Evolutionary conservation across 2,888 invertebrate genomes (phyloP).

Genomic region (Pherbina coryleti): DNA sequence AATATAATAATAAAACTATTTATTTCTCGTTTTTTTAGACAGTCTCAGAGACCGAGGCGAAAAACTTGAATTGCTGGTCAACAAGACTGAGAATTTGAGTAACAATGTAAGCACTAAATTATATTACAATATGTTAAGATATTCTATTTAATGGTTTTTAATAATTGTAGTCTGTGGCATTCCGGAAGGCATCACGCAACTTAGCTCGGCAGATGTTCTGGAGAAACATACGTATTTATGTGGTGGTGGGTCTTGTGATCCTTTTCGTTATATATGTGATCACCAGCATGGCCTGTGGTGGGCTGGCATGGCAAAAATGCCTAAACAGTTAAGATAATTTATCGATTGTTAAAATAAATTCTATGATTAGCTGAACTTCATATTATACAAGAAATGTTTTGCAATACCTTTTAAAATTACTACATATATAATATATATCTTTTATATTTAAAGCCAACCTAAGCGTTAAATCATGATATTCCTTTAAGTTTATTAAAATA

Average conservation of each 20-base stretch:
- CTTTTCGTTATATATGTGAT: conserved; percentile 85
- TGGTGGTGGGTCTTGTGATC: conserved; percentile 75
- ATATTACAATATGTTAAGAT: neutral
- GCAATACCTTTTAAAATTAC: neutral
- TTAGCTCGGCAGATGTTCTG: conserved; percentile 90
- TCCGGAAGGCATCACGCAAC: conserved; percentile 87
- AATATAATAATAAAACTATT: neutral
- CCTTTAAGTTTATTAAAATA: conserved; percentile 1
- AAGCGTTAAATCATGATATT: conserved; percentile 17
- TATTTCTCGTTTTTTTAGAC: conserved; percentile 73
- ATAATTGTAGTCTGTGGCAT: conserved; percentile 84
- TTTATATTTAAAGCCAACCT: neutral
- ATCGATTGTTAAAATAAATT: neutral
- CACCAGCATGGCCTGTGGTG: conserved; percentile 89
- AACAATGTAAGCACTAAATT: conserved; percentile 78
- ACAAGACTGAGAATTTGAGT: conserved; percentile 92
- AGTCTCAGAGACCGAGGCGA: conserved; percentile 91
- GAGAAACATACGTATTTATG: conserved; percentile 93
- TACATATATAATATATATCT: neutral
- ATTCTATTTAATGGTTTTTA: neutral
- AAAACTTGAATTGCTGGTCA: conserved; percentile 88
- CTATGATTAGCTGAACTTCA: neutral
- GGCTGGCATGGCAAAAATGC: conserved; percentile 82
- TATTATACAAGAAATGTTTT: conserved; percentile 2
- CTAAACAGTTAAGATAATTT: conserved; percentile 64